A percentile compares a stretch with the other conserved stretches of the same genome.
phyloP scores from a whole-genome alignment of 2,113 vertebrate genomes.

The Scopus umbretta region DNA sequence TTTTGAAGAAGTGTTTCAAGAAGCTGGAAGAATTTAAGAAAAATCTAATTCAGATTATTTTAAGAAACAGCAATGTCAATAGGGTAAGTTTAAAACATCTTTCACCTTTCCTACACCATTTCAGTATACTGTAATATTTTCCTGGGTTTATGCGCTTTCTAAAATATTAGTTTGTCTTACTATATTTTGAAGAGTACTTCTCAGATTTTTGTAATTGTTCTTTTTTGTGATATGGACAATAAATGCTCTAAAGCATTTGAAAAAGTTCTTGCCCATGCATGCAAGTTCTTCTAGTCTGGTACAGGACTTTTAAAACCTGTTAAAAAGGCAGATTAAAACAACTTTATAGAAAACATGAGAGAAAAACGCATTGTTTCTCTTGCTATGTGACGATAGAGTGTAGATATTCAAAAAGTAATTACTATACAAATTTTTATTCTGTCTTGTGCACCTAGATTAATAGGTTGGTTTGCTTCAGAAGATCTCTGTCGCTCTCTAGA shows the following conservation, averaged over 20 bases:
- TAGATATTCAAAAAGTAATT: background rate
- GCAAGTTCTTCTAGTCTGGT: background rate
- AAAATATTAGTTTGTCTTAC: background rate
- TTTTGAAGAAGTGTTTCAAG: conserved; percentile 68
- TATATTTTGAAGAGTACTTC: background rate
- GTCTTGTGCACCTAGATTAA: background rate
- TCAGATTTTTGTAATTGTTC: background rate
- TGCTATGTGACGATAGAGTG: background rate
- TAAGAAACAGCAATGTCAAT: conserved; percentile 64
- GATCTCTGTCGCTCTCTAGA: background rate
- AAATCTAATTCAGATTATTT: conserved; percentile 74
- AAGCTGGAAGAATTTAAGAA: conserved; percentile 78
- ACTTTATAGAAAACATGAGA: background rate
- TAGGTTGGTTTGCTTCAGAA: background rate
- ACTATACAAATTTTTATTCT: background rate
- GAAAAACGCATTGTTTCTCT: background rate
- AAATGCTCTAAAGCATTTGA: background rate
- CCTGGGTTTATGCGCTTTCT: background rate
- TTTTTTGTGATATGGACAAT: background rate
- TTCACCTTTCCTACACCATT: background rate
- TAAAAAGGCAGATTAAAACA: background rate
- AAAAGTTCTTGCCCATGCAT: background rate
- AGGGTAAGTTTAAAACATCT: conserved; percentile 76
- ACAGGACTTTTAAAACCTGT: background rate
- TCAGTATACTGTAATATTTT: background rate